Conservation (phyloP, 2,888 invertebrate species). For the Thelaira solivaga region DNA sequence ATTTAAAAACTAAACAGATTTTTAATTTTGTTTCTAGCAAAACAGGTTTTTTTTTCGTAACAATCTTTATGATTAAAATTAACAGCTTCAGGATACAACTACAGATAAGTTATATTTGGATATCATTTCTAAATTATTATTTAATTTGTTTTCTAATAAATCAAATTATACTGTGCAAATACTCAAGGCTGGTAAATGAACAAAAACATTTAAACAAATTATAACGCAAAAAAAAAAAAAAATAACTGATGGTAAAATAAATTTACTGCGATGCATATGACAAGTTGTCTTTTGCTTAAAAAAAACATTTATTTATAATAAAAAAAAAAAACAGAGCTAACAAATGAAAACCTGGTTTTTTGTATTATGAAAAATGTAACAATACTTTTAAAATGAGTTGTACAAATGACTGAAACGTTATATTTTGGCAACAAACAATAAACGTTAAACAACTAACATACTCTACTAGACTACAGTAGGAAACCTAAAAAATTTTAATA, state of each 20-base stretch:
- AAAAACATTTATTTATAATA: constrained; percentile 11
- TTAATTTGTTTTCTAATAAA: no score
- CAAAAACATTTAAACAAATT: constrained; percentile 3
- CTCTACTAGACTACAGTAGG: neutral
- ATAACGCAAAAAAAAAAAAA: neutral
- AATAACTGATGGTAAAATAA: constrained; percentile 5
- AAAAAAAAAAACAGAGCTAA: constrained; percentile 10
- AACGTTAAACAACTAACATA: neutral
- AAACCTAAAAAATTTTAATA: neutral
- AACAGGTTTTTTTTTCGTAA: no score
- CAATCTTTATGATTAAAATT: neutral
- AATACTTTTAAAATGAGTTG: constrained; percentile 41
- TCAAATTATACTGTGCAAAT: no score
- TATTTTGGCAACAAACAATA: constrained; percentile 27
- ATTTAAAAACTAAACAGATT: neutral
- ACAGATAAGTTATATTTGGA: no score
- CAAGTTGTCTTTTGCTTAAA: constrained; percentile 29
- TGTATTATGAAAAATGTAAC: constrained; percentile 22
- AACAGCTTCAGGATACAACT: neutral
- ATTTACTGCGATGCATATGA: neutral
- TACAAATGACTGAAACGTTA: constrained; percentile 40
- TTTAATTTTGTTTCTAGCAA: neutral
- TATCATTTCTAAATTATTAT: no score
- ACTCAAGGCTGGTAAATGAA: neutral
- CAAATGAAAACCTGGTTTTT: no score